Evolutionary conservation across 2,888 invertebrate species (phyloP).

Genomic region (Eugnorisma glareosa): DNA sequence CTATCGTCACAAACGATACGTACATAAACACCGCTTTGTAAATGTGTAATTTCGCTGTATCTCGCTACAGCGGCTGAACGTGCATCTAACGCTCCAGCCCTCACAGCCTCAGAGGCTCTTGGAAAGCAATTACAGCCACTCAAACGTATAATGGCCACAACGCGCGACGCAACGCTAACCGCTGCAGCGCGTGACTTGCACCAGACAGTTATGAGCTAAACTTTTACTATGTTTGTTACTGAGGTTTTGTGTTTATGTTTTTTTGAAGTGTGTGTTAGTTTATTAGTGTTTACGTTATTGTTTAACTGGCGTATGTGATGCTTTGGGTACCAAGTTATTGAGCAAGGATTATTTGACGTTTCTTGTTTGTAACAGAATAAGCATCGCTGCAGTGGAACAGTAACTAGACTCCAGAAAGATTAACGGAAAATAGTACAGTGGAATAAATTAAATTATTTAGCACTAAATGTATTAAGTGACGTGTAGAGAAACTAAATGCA

Average conservation of each 20-base stretch:
- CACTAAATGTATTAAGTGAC: not conserved
- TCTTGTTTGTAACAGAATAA: not conserved
- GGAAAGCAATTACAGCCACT: constrained; percentile 75
- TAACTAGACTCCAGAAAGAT: not conserved
- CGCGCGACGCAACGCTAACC: constrained; percentile 42
- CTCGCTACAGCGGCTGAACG: constrained; percentile 44
- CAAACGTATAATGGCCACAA: constrained; percentile 71
- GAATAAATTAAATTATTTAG: not conserved
- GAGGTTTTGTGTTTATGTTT: constrained; percentile 1
- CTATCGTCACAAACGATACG: constrained; percentile 32
- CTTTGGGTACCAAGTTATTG: not conserved
- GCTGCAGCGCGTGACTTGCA: constrained; percentile 47
- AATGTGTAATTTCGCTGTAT: constrained; percentile 52
- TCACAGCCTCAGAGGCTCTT: constrained; percentile 61
- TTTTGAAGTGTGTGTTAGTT: not conserved
- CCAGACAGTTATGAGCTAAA: constrained; percentile 28
- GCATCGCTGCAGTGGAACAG: too few species aligned
- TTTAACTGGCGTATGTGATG: not conserved
- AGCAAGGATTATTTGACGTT: not conserved
- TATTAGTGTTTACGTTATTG: not conserved
- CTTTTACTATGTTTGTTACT: constrained; percentile 25
- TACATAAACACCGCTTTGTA: constrained; percentile 43
- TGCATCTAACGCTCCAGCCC: constrained; percentile 56
- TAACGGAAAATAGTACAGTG: not conserved
- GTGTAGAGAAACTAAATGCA: not conserved